Evolutionary conservation across 1,140 invertebrate species (phyloP).

Genomic region (Drosophila serrata): DNA sequence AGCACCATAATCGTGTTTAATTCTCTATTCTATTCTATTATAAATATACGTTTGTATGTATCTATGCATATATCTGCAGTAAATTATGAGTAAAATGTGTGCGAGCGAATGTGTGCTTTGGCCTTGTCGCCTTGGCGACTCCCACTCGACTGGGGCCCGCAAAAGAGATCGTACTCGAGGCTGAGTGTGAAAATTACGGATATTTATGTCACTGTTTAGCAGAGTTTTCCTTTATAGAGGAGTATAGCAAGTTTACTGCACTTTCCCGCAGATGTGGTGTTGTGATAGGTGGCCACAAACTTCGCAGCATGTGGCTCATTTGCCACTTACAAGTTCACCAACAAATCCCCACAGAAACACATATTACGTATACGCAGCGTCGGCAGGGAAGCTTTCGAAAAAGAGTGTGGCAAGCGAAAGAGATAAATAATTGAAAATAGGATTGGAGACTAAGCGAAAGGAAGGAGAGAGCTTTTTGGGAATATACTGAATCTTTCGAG

Average conservation of each 20-base stretch:
- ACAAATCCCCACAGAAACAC: constrained; percentile 32
- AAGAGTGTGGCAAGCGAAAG: constrained; percentile 23
- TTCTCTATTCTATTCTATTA: not conserved
- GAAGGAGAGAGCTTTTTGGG: constrained; percentile 54
- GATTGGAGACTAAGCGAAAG: not conserved
- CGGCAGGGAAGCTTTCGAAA: constrained; percentile 48
- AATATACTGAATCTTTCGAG: constrained; percentile 3
- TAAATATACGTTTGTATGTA: not conserved
- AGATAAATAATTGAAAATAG: constrained; percentile 3
- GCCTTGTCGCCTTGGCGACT: constrained; percentile 71
- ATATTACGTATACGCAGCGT: constrained; percentile 76
- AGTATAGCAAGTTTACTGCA: not conserved
- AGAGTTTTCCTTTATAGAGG: not conserved
- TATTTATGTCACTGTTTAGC: not conserved
- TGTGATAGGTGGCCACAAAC: constrained; percentile 2
- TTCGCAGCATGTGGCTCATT: constrained; percentile 9
- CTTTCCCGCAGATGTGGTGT: not conserved
- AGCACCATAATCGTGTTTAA: constrained; percentile 51
- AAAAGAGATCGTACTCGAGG: not conserved
- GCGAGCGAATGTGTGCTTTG: constrained; percentile 41
- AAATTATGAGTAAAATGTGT: constrained; percentile 30
- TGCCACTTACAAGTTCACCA: constrained; percentile 29
- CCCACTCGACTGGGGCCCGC: constrained; percentile 42
- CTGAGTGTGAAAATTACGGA: not conserved
- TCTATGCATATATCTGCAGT: constrained; percentile 14